Conservation (phyloP, 1,140 invertebrate genomes). For the Pseudomyrmex cubaensis region DNA sequence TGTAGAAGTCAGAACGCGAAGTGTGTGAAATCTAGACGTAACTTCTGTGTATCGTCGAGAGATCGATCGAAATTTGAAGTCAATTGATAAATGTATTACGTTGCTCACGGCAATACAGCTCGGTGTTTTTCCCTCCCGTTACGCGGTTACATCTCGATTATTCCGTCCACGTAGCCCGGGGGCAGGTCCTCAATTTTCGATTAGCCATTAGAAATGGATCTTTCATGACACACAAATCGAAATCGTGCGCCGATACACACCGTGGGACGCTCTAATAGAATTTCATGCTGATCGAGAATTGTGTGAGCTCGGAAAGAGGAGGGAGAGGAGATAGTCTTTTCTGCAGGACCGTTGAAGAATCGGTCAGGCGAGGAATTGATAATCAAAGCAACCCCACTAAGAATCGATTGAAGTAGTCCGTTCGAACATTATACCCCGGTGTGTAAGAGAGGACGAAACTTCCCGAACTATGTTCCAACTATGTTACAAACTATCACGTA, state of each 20-base stretch:
- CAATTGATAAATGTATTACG: no score
- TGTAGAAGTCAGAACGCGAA: constrained; percentile 53
- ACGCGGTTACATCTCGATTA: neutral
- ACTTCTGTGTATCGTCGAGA: no score
- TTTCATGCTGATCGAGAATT: constrained; percentile 70
- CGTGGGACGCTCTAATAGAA: constrained; percentile 62
- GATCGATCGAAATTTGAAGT: no score
- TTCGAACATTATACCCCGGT: neutral
- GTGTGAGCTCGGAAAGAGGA: constrained; percentile 21
- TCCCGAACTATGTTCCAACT: neutral
- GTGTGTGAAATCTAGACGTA: no score
- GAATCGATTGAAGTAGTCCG: constrained; percentile 10
- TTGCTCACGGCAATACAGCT: no score
- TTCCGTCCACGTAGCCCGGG: neutral
- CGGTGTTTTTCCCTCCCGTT: no score
- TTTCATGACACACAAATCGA: constrained; percentile 70
- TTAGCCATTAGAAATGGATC: constrained; percentile 70
- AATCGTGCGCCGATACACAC: constrained; percentile 31
- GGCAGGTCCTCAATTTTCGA: constrained; percentile 60
- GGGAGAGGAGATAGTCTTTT: neutral
- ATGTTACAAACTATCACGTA: no score
- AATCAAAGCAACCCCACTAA: constrained; percentile 66
- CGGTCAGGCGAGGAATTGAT: constrained; percentile 73
- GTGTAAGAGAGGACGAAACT: neutral
- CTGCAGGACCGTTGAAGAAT: constrained; percentile 43